Conservation (phyloP, 2,113 vertebrate genomes). For the Tonatia bakeri region DNA sequence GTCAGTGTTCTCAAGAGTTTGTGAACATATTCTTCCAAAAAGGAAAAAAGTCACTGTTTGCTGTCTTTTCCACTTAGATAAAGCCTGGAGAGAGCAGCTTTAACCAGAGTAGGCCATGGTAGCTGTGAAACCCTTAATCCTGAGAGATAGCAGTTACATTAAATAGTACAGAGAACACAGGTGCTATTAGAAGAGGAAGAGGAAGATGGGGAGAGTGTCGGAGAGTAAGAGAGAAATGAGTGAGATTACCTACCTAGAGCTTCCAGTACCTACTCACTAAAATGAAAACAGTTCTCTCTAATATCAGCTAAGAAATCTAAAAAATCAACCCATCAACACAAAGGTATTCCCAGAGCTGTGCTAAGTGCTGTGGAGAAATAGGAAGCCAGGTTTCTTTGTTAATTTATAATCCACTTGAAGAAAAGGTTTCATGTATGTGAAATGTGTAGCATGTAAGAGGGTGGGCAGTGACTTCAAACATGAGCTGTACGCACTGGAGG, state of each 20-base stretch:
- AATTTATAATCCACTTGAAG: not conserved
- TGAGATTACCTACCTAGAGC: not conserved
- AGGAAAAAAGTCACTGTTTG: not conserved
- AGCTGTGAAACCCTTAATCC: not conserved
- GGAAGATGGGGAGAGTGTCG: not conserved
- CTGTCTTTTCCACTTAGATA: not conserved
- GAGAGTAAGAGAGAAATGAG: not conserved
- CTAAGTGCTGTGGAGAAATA: not conserved
- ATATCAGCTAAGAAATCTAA: not conserved
- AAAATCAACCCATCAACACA: not conserved
- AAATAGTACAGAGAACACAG: not conserved
- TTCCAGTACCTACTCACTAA: not conserved
- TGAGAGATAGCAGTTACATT: not conserved
- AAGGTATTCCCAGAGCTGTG: not conserved
- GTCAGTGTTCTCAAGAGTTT: not conserved
- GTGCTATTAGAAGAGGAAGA: not conserved
- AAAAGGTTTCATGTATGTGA: not conserved
- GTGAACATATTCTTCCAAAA: not conserved
- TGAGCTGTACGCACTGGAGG: not conserved
- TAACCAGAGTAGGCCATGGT: not conserved
- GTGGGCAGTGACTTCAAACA: not conserved
- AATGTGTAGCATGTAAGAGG: not conserved
- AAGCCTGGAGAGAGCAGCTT: not conserved
- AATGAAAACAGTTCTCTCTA: not conserved
- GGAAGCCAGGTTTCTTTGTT: not conserved